These are phyloP conservation scores for Parotia lawesii DNA, from an alignment of 2,113 vertebrate species.

Conservation along the genomic window DNA sequence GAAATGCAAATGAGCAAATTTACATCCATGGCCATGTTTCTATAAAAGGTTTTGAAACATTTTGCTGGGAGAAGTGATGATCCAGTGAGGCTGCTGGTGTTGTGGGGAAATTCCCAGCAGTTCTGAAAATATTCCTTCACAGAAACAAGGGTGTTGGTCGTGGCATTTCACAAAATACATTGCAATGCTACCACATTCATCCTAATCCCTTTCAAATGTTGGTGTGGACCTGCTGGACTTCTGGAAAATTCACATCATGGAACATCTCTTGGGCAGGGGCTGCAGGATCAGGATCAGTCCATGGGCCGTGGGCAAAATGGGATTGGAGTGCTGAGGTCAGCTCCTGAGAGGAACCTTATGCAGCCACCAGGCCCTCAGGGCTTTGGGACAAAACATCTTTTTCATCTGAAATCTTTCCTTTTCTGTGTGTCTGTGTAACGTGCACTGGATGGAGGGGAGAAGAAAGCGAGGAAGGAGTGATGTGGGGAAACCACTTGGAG, in stretches of 20 bases:
- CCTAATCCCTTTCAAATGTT: background rate
- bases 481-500: background rate
- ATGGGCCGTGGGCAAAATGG: background rate
- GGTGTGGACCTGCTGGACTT: background rate
- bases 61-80: background rate
- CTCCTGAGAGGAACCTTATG: background rate
- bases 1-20: background rate
- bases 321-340: background rate
- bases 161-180: background rate
- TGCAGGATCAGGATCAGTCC: background rate
- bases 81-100: background rate
- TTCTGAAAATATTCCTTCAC: background rate
- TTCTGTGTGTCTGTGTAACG: fast-evolving
- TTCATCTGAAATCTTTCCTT: background rate
- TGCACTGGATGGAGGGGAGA: background rate
- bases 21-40: background rate
- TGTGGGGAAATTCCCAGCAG: background rate
- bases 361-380: background rate
- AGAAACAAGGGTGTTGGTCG: background rate
- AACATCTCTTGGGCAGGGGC: background rate
- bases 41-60: background rate
- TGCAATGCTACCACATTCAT: background rate
- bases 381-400: background rate
- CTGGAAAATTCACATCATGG: background rate
- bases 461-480: background rate